A percentile compares a stretch with the other conserved stretches of the same genome.
phyloP scores from a whole-genome alignment of 2,888 invertebrate species.

The Exephanes ischioxanthus region DNA sequence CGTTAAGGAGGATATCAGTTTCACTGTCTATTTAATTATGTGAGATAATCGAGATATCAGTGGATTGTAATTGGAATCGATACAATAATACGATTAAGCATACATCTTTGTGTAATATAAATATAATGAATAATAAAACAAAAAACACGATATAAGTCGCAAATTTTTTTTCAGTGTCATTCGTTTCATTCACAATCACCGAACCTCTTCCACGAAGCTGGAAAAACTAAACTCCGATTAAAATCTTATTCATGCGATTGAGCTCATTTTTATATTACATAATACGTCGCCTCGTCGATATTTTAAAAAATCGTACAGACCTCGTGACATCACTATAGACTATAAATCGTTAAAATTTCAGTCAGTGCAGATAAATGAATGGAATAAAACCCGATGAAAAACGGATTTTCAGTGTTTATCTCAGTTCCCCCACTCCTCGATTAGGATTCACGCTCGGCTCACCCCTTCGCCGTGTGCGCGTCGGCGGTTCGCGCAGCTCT shows the following conservation, averaged over 20 bases:
- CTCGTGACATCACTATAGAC: not conserved
- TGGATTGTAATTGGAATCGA: conserved; percentile 80
- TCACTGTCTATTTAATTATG: conserved; percentile 78
- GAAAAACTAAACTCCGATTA: no score
- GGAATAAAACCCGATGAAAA: conserved; percentile 22
- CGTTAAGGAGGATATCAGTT: conserved; percentile 71
- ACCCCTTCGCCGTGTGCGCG: conserved; percentile 26
- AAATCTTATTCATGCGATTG: no score
- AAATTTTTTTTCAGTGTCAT: conserved; percentile 61
- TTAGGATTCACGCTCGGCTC: conserved; percentile 9
- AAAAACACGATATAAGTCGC: conserved; percentile 76
- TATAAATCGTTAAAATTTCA: conserved; percentile 19
- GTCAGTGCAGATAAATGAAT: conserved; percentile 33
- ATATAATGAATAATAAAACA: conserved; percentile 80
- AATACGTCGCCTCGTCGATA: not conserved
- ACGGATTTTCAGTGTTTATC: conserved; percentile 17
- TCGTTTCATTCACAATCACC: conserved; percentile 1
- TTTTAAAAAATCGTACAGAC: not conserved
- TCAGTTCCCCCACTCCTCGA: not conserved
- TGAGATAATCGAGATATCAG: conserved; percentile 75
- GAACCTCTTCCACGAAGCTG: not conserved
- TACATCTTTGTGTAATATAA: conserved; percentile 83
- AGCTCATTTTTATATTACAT: not conserved
- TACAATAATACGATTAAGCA: conserved; percentile 81
- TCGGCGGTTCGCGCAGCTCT: conserved; percentile 18